Conservation (phyloP, 2,888 invertebrate genomes). For the Athripsodes cinereus region DNA sequence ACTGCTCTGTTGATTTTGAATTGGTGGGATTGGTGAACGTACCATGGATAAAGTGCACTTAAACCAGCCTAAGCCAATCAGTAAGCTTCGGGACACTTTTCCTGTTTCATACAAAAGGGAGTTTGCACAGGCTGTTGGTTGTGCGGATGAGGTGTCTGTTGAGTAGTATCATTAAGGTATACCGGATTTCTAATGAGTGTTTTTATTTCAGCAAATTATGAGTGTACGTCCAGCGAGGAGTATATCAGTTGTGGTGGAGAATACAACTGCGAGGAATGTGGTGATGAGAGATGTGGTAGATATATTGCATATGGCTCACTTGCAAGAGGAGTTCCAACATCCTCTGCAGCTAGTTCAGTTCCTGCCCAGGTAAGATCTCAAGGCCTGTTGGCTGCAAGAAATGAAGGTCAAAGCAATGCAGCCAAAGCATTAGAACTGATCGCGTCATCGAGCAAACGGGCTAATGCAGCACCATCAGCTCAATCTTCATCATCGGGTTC, state of each 20-base stretch:
- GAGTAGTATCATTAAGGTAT: background rate
- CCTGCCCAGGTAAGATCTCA: too few relatives aligned
- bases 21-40: too few relatives aligned
- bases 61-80: too few relatives aligned
- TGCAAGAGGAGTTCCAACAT: background rate
- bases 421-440: background rate
- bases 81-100: too few relatives aligned
- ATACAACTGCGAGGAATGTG: background rate
- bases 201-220: background rate
- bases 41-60: too few relatives aligned
- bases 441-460: background rate
- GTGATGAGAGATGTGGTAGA: background rate
- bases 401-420: background rate
- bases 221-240: background rate
- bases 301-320: background rate
- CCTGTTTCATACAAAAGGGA: too few relatives aligned
- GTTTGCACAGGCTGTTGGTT: too few relatives aligned
- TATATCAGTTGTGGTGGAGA: background rate
- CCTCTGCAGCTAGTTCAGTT: background rate
- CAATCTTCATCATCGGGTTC: background rate
- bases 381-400: too few relatives aligned
- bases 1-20: too few relatives aligned
- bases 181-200: too few relatives aligned
- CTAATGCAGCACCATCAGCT: background rate
- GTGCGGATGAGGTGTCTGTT: background rate